Evolutionary conservation across 1,140 invertebrate species (phyloP), one percentile per base, ranked within the genome.

Genomic region (Dryas iulia): DNA sequence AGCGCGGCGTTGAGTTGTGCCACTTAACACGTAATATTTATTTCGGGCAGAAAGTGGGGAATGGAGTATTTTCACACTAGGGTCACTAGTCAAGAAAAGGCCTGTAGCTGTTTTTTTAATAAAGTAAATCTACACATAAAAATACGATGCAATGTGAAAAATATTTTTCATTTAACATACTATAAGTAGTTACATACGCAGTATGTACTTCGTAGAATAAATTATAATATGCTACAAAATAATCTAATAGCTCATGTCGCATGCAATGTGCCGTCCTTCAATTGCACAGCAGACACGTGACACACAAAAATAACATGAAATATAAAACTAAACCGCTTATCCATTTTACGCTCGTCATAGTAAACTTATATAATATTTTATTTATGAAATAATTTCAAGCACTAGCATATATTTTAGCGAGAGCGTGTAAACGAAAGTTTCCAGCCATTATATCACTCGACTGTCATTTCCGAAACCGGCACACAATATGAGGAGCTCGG

Each of bases 381-480:
- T 53, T 58, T 58, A 30, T 58, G 28, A 28, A 53, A 62, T 26
- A 62, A 53, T 26, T 53, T 30, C 24, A 62, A 62, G 26, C 26
- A 7, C 11, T 28, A 47, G 58, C 56, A 56, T 23, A 57, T 24
- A 56, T 61, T 56, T 61, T 47, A 68, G 24, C 52, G 21, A 67
- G 30, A 18, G 56, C 64, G 58, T 73, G 66, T 73, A 66, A 73
- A 61, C 67, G 63, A 70, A 59, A 59, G 39, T 66, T 62, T 67
- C 23, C n/a, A 57, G 18, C 31, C 54, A 62, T 54, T 69, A 57
- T 61, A 57, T 68, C 59, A 57, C 53, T 69, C 56, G 52, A 57
- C 31, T 62, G 53, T 52, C 59, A 84, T 87, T 83, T 88, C 81
- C 84, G 82, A 82, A 84, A 80, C 59, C 78, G 74, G 74, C 73